phyloP scores from a whole-genome alignment of 2,797 vertebrate genomes.

The Caiman crocodilus region DNA sequence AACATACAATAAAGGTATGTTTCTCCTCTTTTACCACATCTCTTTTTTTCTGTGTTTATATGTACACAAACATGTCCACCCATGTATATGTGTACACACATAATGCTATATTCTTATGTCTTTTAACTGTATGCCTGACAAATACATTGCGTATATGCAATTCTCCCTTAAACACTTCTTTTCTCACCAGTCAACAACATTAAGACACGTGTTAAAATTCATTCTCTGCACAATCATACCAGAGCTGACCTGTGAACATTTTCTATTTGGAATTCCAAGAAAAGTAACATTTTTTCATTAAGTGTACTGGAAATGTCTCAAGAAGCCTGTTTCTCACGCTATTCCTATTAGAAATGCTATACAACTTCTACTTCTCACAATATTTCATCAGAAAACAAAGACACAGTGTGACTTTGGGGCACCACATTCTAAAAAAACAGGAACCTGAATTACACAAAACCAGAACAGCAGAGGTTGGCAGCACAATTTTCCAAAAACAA shows the following conservation, averaged over 20 bases:
- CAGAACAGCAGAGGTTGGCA: neutral
- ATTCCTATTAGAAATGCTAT: neutral
- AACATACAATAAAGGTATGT: neutral
- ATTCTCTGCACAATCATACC: neutral
- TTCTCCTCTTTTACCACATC: neutral
- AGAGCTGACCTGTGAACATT: neutral
- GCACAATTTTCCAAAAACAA: conserved; percentile 37
- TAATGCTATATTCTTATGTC: neutral
- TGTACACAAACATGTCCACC: neutral
- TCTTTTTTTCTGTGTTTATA: neutral
- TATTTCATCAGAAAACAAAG: conserved; percentile 25
- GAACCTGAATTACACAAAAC: conserved; percentile 45
- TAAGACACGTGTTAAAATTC: neutral
- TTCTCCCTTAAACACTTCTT: neutral
- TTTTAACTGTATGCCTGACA: neutral
- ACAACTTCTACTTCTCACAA: conserved; percentile 38
- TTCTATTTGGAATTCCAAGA: neutral
- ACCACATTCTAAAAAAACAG: conserved; percentile 44
- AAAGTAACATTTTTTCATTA: neutral
- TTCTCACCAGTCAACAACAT: neutral
- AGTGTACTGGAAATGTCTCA: neutral
- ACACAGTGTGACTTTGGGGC: neutral
- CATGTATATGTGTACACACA: neutral
- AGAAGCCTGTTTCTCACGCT: neutral
- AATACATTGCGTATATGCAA: neutral